Evolutionary conservation across 2,888 invertebrate species (phyloP).

Genomic region (Ceraclea dissimilis): DNA sequence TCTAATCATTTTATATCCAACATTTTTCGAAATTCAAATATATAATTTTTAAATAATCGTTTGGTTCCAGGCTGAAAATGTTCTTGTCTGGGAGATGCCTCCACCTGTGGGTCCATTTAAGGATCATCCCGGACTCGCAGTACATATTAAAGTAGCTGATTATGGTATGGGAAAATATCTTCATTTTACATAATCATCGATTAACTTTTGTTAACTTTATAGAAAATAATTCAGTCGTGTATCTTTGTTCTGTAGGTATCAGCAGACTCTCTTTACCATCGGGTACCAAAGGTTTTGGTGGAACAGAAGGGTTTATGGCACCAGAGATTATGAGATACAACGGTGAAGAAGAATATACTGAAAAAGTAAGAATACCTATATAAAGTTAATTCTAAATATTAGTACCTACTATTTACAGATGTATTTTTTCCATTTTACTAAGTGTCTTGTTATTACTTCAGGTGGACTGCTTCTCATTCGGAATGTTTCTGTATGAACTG

Average conservation of each 20-base stretch:
- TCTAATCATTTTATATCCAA: neutral
- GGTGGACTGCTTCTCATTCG: conserved; percentile 98
- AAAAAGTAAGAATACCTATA: conserved; percentile 61
- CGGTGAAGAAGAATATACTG: conserved; percentile 97
- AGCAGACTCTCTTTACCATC: conserved; percentile 82
- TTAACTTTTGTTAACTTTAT: neutral
- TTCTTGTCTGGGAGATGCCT: conserved; percentile 96
- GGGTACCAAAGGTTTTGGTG: conserved; percentile 95
- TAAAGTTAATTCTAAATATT: neutral
- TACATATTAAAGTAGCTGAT: conserved; percentile 92
- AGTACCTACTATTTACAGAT: neutral
- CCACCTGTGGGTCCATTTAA: conserved; percentile 55
- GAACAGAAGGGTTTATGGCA: conserved; percentile 99
- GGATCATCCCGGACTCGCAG: conserved; percentile 57
- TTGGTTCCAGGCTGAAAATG: conserved; percentile 78
- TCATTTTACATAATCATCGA: conserved; percentile 5
- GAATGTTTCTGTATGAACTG: conserved; percentile 96
- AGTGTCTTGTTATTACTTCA: conserved; percentile 36
- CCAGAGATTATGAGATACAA: conserved; percentile 98
- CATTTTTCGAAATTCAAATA: no score
- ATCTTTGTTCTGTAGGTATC: conserved; percentile 51
- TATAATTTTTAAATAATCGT: neutral
- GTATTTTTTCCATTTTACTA: neutral
- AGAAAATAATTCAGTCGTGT: neutral
- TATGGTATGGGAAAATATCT: conserved; percentile 55